Evolutionary conservation across 1,140 invertebrate genomes (phyloP).

Genomic region (Subanguina moxae): DNA sequence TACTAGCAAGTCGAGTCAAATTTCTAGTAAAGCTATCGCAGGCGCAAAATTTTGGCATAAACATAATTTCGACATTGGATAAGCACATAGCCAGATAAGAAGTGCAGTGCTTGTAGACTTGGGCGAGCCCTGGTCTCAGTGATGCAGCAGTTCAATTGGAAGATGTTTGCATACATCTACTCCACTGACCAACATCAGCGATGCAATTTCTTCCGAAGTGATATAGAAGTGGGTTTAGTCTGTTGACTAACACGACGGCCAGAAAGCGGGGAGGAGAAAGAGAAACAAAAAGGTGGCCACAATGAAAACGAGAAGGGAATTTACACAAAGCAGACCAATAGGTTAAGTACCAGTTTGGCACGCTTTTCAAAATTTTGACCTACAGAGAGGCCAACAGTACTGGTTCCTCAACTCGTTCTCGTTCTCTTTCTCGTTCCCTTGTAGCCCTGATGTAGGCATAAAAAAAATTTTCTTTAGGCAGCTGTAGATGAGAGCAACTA

Average conservation of each 20-base stretch:
- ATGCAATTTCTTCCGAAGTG: neutral
- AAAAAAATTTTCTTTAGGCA: slow-evolving; percentile 6
- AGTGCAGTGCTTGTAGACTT: slow-evolving; percentile 4
- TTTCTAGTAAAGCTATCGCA: neutral
- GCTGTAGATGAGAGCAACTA: slow-evolving; percentile 10
- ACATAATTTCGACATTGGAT: too few relatives aligned
- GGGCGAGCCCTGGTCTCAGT: slow-evolving; percentile 6
- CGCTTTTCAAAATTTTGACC: too few relatives aligned
- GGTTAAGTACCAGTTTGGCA: neutral
- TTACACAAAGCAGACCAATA: neutral
- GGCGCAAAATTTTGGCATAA: too few relatives aligned
- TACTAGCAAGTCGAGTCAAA: neutral
- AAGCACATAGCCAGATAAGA: too few relatives aligned
- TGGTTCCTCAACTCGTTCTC: neutral
- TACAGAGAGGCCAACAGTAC: neutral
- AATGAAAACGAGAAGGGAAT: too few relatives aligned
- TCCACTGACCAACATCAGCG: slow-evolving; percentile 14
- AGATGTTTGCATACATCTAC: slow-evolving; percentile 2
- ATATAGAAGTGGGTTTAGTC: slow-evolving; percentile 4
- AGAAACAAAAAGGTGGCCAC: too few relatives aligned
- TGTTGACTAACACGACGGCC: too few relatives aligned
- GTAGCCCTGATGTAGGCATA: neutral
- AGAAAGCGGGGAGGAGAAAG: too few relatives aligned
- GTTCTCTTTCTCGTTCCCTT: neutral
- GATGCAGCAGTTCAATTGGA: slow-evolving; percentile 11